phyloP scores from a whole-genome alignment of 2,113 vertebrate species.

The Amblyopsis rosae region DNA sequence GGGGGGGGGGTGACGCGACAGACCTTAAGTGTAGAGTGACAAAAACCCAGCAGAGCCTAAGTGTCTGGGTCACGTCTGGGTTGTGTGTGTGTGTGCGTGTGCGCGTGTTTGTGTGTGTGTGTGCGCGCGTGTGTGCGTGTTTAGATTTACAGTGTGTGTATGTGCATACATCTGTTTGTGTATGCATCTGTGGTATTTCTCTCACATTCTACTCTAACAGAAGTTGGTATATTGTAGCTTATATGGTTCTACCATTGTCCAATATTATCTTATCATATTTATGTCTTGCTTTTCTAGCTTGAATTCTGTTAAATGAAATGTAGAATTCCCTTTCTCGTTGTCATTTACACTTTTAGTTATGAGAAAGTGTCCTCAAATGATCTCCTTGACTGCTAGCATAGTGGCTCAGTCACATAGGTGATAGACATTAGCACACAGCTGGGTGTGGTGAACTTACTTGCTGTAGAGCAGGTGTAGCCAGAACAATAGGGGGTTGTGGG shows the following conservation, averaged over 20 bases:
- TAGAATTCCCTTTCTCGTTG: background rate
- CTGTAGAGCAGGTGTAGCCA: constrained; percentile 47
- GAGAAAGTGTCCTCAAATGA: background rate
- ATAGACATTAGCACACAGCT: constrained; percentile 30
- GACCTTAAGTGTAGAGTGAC: constrained; percentile 41
- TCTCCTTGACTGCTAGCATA: background rate
- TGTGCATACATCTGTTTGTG: too few species aligned
- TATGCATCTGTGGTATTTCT: too few species aligned
- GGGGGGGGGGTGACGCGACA: constrained; percentile 32
- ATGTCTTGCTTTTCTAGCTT: too few species aligned
- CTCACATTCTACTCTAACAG: too few species aligned
- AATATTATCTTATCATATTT: too few species aligned
- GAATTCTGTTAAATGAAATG: too few species aligned
- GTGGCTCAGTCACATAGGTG: constrained; percentile 21
- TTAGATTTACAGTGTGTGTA: background rate
- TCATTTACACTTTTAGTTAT: background rate
- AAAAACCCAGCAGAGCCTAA: constrained; percentile 16
- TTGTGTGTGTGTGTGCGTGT: constrained; percentile 18
- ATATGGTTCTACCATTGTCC: too few species aligned
- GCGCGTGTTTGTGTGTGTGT: constrained; percentile 12
- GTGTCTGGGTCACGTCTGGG: constrained; percentile 60
- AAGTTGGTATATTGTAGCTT: too few species aligned
- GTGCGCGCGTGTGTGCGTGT: background rate
- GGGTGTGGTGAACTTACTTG: constrained; percentile 15
- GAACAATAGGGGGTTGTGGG: constrained; percentile 27